Percentiles rank a stretch among this genome's conserved stretches.
These are phyloP conservation scores for Sciurus carolinensis DNA, from an alignment of 2,797 vertebrate species.

Conservation along the genomic window DNA sequence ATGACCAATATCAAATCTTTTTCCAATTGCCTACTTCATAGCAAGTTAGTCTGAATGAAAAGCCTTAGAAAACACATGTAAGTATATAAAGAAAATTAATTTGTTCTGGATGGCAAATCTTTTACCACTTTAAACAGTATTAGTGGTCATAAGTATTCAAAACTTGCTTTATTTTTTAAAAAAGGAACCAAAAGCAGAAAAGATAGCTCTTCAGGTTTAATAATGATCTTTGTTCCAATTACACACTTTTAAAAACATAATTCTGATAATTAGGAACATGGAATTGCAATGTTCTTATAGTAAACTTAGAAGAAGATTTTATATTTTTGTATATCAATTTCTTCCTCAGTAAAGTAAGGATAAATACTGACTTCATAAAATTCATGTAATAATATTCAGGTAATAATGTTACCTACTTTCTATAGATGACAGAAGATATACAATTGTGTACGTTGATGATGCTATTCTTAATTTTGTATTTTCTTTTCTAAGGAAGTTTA, in stretches of 20 bases:
- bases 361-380: slow-evolving; percentile 54
- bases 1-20: slow-evolving; percentile 8
- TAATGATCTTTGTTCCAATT: slow-evolving; percentile 5
- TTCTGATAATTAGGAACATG: slow-evolving; percentile 26
- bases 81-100: slow-evolving; percentile 40
- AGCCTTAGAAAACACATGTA: slow-evolving; percentile 33
- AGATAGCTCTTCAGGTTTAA: not conserved
- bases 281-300: slow-evolving; percentile 12
- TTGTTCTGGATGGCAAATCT: slow-evolving; percentile 28
- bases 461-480: slow-evolving; percentile 30
- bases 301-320: slow-evolving; percentile 48
- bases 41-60: slow-evolving; percentile 48
- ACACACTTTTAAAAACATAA: not conserved
- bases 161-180: not conserved
- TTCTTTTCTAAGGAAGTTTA: slow-evolving; percentile 45
- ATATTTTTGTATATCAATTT: not conserved
- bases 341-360: slow-evolving; percentile 27
- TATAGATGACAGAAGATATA: not conserved
- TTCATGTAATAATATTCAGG: not conserved
- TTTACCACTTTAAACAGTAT: not conserved
- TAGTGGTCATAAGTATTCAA: slow-evolving; percentile 29
- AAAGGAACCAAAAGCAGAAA: not conserved
- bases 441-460: not conserved
- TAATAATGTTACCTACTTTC: slow-evolving; percentile 16
- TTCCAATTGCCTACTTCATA: not conserved